Conservation (phyloP, 2,888 invertebrate genomes). For the Andricus quercusramuli region DNA sequence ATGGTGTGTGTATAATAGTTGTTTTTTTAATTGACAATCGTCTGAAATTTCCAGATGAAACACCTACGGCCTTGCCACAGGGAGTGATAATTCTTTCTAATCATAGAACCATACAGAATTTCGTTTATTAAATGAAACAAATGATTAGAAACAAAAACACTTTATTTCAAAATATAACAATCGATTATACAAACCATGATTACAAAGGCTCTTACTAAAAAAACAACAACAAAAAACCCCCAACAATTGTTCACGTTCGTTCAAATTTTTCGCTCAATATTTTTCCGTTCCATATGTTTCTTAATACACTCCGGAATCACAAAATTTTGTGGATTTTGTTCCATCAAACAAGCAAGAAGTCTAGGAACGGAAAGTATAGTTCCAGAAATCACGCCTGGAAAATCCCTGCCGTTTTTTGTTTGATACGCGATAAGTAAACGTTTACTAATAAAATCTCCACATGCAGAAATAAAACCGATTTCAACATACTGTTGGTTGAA, state of each 20-base stretch:
- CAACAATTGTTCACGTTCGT: neutral
- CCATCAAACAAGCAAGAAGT: slow-evolving; percentile 86
- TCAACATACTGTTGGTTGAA: slow-evolving; percentile 83
- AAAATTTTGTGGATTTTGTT: slow-evolving; percentile 80
- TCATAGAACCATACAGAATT: neutral
- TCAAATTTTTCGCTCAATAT: neutral
- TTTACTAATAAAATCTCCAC: slow-evolving; percentile 88
- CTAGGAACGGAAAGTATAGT: slow-evolving; percentile 87
- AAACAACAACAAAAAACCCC: too few relatives aligned
- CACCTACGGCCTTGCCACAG: too few relatives aligned
- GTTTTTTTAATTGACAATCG: too few relatives aligned
- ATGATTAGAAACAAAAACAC: neutral
- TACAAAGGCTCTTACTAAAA: neutral
- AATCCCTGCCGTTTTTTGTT: slow-evolving; percentile 80
- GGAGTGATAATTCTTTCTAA: too few relatives aligned
- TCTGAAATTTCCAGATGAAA: too few relatives aligned
- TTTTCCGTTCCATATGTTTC: neutral
- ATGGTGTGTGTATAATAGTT: too few relatives aligned
- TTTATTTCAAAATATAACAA: neutral
- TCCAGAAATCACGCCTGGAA: slow-evolving; percentile 86
- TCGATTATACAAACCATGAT: neutral
- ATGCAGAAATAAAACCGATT: slow-evolving; percentile 87
- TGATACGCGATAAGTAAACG: slow-evolving; percentile 86
- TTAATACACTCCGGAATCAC: slow-evolving; percentile 60
- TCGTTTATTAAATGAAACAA: neutral